Conservation (phyloP, 2,797 vertebrate species). For the Ctenochaetus hawaiiensis region DNA sequence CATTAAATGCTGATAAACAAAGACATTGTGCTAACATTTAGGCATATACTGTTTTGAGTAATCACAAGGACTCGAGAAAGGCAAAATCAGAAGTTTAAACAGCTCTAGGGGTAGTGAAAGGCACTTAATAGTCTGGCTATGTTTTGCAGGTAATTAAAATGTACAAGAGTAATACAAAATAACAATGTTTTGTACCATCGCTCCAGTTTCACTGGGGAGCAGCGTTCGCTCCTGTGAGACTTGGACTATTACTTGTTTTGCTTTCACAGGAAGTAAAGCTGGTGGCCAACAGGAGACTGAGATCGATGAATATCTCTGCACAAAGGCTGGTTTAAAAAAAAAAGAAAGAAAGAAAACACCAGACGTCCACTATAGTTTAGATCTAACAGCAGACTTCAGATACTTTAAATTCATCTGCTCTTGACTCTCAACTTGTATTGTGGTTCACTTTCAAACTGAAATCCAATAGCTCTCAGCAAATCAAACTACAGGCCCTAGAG, state of each 20-base stretch:
- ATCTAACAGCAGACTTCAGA: slow-evolving; percentile 3
- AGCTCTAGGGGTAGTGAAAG: background rate
- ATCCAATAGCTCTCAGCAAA: background rate
- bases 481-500: background rate
- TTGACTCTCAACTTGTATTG: background rate
- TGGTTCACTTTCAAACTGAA: slow-evolving; percentile 1
- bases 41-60: background rate
- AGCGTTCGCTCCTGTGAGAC: slow-evolving; percentile 40
- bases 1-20: background rate
- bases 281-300: slow-evolving; percentile 28
- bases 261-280: slow-evolving; percentile 37
- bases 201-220: slow-evolving; percentile 27
- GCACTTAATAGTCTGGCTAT: background rate
- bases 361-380: background rate
- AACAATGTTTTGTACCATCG: slow-evolving; percentile 33
- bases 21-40: background rate
- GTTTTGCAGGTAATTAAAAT: slow-evolving; percentile 31
- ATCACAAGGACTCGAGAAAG: slow-evolving; percentile 2
- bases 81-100: background rate
- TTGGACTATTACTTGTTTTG: slow-evolving; percentile 46
- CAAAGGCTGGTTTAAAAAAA: slow-evolving; percentile 9
- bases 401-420: background rate
- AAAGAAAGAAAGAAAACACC: too few relatives aligned
- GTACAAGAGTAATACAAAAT: slow-evolving; percentile 12
- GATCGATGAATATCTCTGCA: slow-evolving; percentile 12